Evolutionary conservation across 2,113 vertebrate genomes (phyloP).

Genomic region (Erythrocebus patas): DNA sequence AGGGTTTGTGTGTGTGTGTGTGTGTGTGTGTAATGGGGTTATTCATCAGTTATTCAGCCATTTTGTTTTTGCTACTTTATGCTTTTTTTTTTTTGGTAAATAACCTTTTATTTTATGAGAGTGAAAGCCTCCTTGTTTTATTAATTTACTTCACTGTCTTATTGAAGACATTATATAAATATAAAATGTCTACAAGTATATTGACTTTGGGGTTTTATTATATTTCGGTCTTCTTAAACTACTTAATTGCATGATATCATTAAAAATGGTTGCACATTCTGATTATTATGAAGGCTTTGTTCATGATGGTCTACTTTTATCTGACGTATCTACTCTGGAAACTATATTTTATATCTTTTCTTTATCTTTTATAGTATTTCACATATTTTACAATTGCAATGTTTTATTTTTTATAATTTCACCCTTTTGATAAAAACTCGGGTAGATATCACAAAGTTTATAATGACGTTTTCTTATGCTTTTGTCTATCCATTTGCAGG

Average conservation of each 20-base stretch:
- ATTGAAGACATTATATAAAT: background rate
- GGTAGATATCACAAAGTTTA: background rate
- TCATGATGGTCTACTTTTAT: background rate
- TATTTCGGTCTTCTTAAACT: background rate
- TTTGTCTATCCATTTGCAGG: background rate
- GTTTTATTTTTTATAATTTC: background rate
- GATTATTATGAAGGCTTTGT: background rate
- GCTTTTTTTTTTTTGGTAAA: background rate
- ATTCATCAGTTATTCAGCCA: background rate
- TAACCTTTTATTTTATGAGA: background rate
- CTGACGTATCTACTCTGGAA: background rate
- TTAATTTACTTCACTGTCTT: background rate
- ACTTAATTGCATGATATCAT: background rate
- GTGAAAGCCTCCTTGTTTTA: background rate
- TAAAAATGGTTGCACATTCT: background rate
- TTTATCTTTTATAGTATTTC: background rate
- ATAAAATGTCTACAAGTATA: background rate
- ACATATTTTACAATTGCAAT: background rate
- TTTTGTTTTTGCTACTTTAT: background rate
- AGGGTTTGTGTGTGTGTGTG: background rate
- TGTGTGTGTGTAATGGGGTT: background rate
- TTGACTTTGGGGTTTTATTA: background rate
- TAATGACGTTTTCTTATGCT: background rate
- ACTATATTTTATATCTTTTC: background rate
- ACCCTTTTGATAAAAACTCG: background rate